Evolutionary conservation across 2,113 vertebrate species (phyloP), one percentile per base, ranked within the genome.

Genomic region (Vulpes vulpes): DNA sequence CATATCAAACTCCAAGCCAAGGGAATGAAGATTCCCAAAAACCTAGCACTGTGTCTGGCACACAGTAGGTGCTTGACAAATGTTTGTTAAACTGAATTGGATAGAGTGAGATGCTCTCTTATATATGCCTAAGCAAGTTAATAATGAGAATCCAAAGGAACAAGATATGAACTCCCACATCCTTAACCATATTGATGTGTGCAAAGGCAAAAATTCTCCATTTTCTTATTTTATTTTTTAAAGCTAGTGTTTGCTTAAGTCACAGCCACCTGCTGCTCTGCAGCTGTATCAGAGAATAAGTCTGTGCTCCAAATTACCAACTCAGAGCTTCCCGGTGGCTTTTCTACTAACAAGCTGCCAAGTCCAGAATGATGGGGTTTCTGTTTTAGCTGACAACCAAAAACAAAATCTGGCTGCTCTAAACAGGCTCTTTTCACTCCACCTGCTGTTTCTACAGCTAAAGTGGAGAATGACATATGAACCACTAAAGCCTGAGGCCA

Each of bases 321-420:
- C 83, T 96, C 12, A 15, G 94, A 98, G 98, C 95, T 98, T 98
- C 91, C 96, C n/a, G 86, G 92, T 93, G 95, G 89, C 62, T 87
- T 93, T 98, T 97, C 98, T 93, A 94, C 97, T 95, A 98, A 98
- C n/a, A 82, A 97, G 97, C 97, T 98, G 94, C 95, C 97, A 98
- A 96, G 73, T 89, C 32, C 96, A 94, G 98, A 98, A 96, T 96
- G 86, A 96, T 96, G 89, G 59, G 2, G 2, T 74, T 95, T 89
- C 95, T 91, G 79, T 97, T 89, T 97, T 91, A 97, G 92, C 94
- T 97, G 95, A 97, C 96, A 98, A 95, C 59, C 87, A 65, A 96
- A 78, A 97, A 97, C 95, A 95, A 84, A 98, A 94, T 74, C 92
- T 94, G 95, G 87, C 96, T 83, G 53, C 55, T 79, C 90, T 51